Percentiles rank a stretch among this genome's conserved stretches.
phyloP scores from a whole-genome alignment of 2,888 invertebrate species.

The Lypha dubia region DNA sequence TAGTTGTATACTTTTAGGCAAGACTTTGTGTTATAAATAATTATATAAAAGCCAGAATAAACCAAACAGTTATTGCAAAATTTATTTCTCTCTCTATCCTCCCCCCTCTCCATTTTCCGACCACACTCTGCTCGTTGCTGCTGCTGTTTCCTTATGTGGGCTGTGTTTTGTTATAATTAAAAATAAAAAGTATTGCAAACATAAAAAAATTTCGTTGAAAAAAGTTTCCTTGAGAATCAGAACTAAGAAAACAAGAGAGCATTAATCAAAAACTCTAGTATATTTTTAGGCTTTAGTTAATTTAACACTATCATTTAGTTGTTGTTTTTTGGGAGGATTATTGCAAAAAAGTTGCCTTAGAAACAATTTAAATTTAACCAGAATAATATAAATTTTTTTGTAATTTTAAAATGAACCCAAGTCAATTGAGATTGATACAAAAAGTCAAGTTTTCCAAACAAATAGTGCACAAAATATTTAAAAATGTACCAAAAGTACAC shows the following conservation, averaged over 20 bases:
- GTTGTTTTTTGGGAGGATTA: no score
- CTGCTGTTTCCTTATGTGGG: background rate
- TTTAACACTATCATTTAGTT: no score
- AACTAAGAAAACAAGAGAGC: background rate
- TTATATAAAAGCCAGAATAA: background rate
- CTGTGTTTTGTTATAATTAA: conserved; percentile 6
- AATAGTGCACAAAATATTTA: no score
- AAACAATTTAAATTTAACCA: no score
- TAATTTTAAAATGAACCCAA: no score
- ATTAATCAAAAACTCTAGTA: background rate
- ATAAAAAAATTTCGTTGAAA: background rate
- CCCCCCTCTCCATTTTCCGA: no score
- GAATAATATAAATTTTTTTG: no score
- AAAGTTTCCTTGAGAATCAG: background rate
- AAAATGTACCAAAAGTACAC: no score
- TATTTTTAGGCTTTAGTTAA: conserved; percentile 16
- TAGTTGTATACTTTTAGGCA: conserved; percentile 44
- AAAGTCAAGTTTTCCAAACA: no score
- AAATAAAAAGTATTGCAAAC: background rate
- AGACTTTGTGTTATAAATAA: conserved; percentile 42
- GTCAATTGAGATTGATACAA: no score
- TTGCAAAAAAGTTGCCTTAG: no score
- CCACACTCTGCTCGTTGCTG: no score
- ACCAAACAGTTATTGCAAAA: background rate
- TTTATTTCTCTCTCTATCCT: background rate